phyloP scores from a whole-genome alignment of 1,140 invertebrate genomes.

The Phocides pigmalion region DNA sequence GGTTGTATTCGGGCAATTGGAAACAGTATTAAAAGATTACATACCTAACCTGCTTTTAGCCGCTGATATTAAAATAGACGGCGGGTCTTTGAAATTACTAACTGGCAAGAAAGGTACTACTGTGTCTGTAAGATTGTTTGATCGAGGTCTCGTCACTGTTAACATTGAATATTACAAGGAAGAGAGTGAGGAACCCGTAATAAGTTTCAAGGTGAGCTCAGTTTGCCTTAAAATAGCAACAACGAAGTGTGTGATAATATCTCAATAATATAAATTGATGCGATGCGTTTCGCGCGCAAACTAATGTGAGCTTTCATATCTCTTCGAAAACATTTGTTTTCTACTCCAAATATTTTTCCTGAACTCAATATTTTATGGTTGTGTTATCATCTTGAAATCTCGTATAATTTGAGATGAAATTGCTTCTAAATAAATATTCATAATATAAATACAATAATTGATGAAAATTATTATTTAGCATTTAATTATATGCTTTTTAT shows the following conservation, averaged over 20 bases:
- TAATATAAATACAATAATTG: too few relatives aligned
- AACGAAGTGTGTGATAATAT: constrained; percentile 1
- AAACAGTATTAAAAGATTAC: constrained; percentile 87
- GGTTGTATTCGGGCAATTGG: constrained; percentile 86
- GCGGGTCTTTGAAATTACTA: constrained; percentile 87
- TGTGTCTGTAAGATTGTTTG: constrained; percentile 89
- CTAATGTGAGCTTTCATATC: not conserved
- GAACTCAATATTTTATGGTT: too few relatives aligned
- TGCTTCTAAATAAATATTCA: too few relatives aligned
- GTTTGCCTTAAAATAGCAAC: constrained; percentile 43
- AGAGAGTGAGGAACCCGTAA: constrained; percentile 88
- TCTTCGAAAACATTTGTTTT: too few relatives aligned
- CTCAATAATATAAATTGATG: not conserved
- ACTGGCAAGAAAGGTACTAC: constrained; percentile 88
- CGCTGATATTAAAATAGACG: constrained; percentile 85
- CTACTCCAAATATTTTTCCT: too few relatives aligned
- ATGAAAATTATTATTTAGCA: not conserved
- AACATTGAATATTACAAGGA: constrained; percentile 92
- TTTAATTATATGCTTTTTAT: not conserved
- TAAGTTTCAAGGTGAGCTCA: constrained; percentile 89
- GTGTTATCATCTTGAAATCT: too few relatives aligned
- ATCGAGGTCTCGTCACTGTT: constrained; percentile 89
- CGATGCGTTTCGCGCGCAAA: not conserved
- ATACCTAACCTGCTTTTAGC: constrained; percentile 87
- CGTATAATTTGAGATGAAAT: too few relatives aligned